Base-by-base conservation (phyloP, 2,113 vertebrate genomes). In the Entelurus aequoreus region DNA sequence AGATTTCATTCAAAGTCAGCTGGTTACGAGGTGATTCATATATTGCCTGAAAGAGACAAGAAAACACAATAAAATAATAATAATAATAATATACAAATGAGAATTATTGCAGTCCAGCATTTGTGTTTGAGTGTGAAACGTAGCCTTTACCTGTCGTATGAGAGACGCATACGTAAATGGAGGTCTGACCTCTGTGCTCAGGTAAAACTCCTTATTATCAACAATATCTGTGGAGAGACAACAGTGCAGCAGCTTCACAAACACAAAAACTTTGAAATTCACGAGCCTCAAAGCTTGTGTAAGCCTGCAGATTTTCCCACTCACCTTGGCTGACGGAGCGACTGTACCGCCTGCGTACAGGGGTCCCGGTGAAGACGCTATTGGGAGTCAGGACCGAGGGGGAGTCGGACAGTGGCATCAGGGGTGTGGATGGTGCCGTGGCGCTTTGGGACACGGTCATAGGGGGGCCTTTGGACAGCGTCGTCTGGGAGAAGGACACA, bases 1-100 rank as follows among this genome's bases (percentile, higher is more conserved):
- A 99, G 90, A 99, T 99, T 90, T 99, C 97, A 9, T 99, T 99
- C 93, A 99, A 92, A 81, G 97, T 99, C 92, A 99, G 91, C 91
- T 99, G 96, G 84, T 93, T 97, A 80, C 97, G 95, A 53, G 95
- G 95, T 68, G 97, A 96, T 78, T 99, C 96, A 54, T 96, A 95
- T 89, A 99, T 98, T 49, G 94, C 97, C 97, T 99, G 73, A 13
- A 79, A 78, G 35, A 81, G 15, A 79, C 0, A n/a, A 61, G 42
- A 28, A 54, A 44, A 35, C 4, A 5, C n/a, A 42, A 62, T 4
- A 28, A 28, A 28, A 28, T 4, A 2, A 19, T 28, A 28, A 9
- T n/a, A n/a, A n/a, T 54, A 2, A 37, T 28, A 49, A 40, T 1
- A 21, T 56, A 38, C 58, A 8, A 28, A 21, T 74, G 6, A 2